Percentiles rank a stretch among this genome's conserved stretches.
phyloP scores from a whole-genome alignment of 2,113 vertebrate species.

The Heptranchias perlo region DNA sequence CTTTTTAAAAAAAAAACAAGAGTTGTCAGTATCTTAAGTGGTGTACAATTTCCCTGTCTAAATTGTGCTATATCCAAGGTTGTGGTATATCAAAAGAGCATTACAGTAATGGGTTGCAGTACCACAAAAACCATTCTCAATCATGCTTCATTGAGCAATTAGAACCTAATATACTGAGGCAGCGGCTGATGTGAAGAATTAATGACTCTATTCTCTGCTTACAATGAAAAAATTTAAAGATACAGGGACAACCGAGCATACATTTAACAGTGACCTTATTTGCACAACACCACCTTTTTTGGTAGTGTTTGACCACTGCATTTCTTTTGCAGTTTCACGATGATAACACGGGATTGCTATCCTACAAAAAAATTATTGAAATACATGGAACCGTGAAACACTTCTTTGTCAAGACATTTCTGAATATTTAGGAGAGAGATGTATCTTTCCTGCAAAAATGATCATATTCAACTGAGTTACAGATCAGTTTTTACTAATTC shows the following conservation, averaged over 20 bases:
- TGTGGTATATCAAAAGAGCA: conserved; percentile 34
- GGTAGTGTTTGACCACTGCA: background rate
- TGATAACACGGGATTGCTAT: background rate
- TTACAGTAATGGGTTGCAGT: conserved; percentile 32
- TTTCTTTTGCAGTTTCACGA: background rate
- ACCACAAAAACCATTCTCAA: conserved; percentile 19
- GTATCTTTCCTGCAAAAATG: background rate
- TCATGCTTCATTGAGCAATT: conserved; percentile 36
- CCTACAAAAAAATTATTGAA: background rate
- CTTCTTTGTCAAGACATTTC: background rate
- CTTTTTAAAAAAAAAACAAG: background rate
- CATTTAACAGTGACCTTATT: background rate
- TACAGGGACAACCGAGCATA: background rate
- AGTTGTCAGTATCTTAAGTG: background rate
- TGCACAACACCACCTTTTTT: background rate
- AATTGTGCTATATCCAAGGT: conserved; percentile 33
- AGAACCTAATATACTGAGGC: conserved; percentile 8
- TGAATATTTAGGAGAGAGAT: background rate
- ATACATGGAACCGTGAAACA: background rate
- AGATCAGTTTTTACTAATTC: background rate
- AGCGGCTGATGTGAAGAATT: background rate
- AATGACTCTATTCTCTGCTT: conserved; percentile 27
- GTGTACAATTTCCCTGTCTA: conserved; percentile 31
- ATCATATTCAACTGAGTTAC: background rate
- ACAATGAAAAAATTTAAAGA: conserved; percentile 20